Evolutionary conservation across 2,888 invertebrate genomes (phyloP).

Genomic region (Operophtera brumata): DNA sequence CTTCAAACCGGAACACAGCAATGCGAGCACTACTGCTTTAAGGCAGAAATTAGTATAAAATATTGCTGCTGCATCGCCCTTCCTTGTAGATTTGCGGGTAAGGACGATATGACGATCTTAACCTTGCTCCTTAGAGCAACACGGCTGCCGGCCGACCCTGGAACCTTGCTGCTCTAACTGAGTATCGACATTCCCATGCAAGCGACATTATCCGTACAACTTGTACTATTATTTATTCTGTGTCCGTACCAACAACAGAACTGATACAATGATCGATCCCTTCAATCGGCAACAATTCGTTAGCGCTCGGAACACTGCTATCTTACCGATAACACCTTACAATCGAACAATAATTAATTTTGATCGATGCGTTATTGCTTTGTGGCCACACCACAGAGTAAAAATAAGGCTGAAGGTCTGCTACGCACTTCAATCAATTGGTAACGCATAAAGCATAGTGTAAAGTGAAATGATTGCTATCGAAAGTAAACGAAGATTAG

Average conservation of each 20-base stretch:
- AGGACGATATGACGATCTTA: background rate
- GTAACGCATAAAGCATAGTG: conserved; percentile 6
- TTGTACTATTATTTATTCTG: too few species aligned
- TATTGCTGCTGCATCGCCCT: too few species aligned
- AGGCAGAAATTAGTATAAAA: too few species aligned
- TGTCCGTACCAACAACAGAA: background rate
- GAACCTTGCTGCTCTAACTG: too few species aligned
- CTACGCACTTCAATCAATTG: conserved; percentile 5
- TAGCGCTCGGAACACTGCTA: conserved; percentile 41
- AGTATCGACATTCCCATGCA: too few species aligned
- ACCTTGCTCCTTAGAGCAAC: too few species aligned
- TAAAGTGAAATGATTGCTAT: conserved; percentile 1
- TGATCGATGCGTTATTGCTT: conserved; percentile 50
- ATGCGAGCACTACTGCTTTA: too few species aligned
- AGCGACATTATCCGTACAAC: too few species aligned
- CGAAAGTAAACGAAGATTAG: too few species aligned
- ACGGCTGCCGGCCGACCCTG: too few species aligned
- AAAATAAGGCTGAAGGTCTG: conserved; percentile 5
- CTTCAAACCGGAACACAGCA: too few species aligned
- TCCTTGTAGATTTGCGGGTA: background rate
- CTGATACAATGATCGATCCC: conserved; percentile 47
- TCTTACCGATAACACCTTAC: conserved; percentile 45
- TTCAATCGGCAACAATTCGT: conserved; percentile 45
- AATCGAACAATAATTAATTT: conserved; percentile 59
- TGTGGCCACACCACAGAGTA: background rate